Evolutionary conservation across 2,797 vertebrate species (phyloP).

Genomic region (Molossus molossus): DNA sequence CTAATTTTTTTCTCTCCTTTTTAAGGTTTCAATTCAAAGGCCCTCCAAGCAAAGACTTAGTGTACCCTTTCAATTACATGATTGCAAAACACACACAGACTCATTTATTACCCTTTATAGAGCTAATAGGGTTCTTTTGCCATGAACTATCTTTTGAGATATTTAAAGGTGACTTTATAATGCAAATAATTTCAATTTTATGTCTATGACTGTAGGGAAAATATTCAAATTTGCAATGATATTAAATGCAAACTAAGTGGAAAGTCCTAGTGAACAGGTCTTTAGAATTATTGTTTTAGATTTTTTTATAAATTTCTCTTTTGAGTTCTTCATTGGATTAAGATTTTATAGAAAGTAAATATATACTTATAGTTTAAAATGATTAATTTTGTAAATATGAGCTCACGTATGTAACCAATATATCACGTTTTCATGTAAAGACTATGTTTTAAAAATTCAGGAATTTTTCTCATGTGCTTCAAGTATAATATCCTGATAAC

Average conservation of each 20-base stretch:
- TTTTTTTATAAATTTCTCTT: not conserved
- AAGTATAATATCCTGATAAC: not conserved
- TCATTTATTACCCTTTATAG: slow-evolving; percentile 1
- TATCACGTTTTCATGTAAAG: not conserved
- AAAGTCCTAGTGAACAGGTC: not conserved
- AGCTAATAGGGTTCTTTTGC: slow-evolving; percentile 1
- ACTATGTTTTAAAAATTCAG: not conserved
- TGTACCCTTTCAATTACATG: not conserved
- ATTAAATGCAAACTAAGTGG: slow-evolving; percentile 42
- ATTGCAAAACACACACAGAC: not conserved
- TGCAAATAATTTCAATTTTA: slow-evolving; percentile 66
- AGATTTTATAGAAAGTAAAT: not conserved
- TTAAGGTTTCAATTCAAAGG: not conserved
- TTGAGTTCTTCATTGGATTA: not conserved
- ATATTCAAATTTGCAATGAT: slow-evolving; percentile 64
- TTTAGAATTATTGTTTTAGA: slow-evolving; percentile 36
- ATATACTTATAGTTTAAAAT: not conserved
- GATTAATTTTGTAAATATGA: not conserved
- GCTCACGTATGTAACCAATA: not conserved
- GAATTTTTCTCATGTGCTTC: not conserved
- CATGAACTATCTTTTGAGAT: slow-evolving; percentile 27
- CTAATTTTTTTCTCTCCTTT: slow-evolving; percentile 55
- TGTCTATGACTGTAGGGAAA: slow-evolving; percentile 8
- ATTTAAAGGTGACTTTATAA: slow-evolving; percentile 69
- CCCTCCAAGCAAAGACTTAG: slow-evolving; percentile 10